Conservation (phyloP, 2,797 vertebrate species). For the Poliocrania exsul region DNA sequence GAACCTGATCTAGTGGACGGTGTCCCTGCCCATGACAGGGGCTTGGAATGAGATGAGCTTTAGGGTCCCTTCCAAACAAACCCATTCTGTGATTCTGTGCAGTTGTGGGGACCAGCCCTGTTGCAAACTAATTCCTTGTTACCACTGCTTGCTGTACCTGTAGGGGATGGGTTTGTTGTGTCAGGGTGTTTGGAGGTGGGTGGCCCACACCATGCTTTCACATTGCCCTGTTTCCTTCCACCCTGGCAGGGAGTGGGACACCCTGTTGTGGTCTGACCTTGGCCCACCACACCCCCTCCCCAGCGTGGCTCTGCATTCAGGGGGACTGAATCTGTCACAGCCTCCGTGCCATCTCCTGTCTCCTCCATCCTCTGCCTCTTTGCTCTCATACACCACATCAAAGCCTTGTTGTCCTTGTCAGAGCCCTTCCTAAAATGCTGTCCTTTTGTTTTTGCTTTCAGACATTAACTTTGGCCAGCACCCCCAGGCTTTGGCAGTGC, state of each 20-base stretch:
- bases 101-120: not conserved
- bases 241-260: fast-evolving
- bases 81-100: not conserved
- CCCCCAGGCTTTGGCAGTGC: not conserved
- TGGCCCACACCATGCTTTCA: not conserved
- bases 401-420: not conserved
- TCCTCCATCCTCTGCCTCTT: fast-evolving
- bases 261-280: no score
- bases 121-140: not conserved
- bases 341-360: not conserved
- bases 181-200: not conserved
- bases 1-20: not conserved
- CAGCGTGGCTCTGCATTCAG: not conserved
- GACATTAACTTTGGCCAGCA: not conserved
- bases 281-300: not conserved
- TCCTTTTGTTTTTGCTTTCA: not conserved
- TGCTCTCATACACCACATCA: not conserved
- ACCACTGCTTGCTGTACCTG: not conserved
- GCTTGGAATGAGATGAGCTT: not conserved
- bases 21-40: not conserved
- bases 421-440: not conserved
- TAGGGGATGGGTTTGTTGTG: slow-evolving; percentile 2
- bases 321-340: not conserved
- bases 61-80: not conserved
- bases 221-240: not conserved